Base-by-base conservation (phyloP, 64 coral and sea anemone genomes). In the Orbicella faveolata region DNA sequence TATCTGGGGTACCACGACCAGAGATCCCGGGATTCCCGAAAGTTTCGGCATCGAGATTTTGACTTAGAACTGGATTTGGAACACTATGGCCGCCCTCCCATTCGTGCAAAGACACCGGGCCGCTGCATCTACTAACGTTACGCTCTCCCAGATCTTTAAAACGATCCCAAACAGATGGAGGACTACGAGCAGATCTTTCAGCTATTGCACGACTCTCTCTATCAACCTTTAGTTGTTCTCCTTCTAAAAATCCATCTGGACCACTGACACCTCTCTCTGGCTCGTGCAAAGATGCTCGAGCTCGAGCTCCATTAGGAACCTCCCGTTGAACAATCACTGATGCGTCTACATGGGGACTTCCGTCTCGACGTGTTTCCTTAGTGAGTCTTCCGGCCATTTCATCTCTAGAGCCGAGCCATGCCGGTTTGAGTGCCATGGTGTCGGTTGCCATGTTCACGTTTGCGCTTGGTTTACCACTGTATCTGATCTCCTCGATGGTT, bases 391-490 rank as follows among this genome's bases (percentile, higher is more conserved):
- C 61, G 12, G 19, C 6, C 36, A 52, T 66, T 72, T 85, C 82
- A 85, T 72, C 65, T 72, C 65, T 37, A n/a, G 82, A 51, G 44
- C 82, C 65, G 19, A 85, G 37, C 64, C 37, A 72, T 72, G 82
- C 36, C 44, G 82, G 82, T 72, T 18, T 85, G 64, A 85, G 64
- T 10, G 36, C 21, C 36, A 37, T 17, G 6, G 30, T 51, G 16
- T 83, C 35, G n/a, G 9, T 21, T 34, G 48, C 62, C 34, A 48
- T 19, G 18, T 68, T 83, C 21, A 68, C 18, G 6, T n/a, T 19
- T 52, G 70, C 63, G 41, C 82, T 34, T 52, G 23, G 19, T 44
- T 21, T 73, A 25, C 82, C 82, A 33, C 82, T 67, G 37, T n/a
- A 52, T 73, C 37, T 73, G 11, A 85, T 85, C 36, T 85, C 82